Evolutionary conservation across 2,888 invertebrate species (phyloP).

Genomic region (Diplazon laetatorius): DNA sequence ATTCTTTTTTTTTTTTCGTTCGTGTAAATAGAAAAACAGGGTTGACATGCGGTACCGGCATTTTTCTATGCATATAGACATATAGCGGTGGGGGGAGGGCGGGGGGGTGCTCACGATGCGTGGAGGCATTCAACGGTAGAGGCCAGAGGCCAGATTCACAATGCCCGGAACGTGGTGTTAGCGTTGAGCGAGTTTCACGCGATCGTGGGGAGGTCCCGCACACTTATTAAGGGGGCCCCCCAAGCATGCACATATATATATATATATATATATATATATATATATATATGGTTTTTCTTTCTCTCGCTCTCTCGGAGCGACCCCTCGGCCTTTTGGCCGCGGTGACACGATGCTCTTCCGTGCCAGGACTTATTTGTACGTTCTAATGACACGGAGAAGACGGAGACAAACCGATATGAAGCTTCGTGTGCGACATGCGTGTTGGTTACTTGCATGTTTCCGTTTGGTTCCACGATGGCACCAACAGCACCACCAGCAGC

Average conservation of each 20-base stretch:
- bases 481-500: too few relatives aligned
- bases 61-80: constrained; percentile 7
- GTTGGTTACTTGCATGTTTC: too few relatives aligned
- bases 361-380: constrained; percentile 6
- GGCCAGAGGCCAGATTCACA: constrained; percentile 26
- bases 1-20: constrained; percentile 16
- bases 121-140: constrained; percentile 54
- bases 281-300: too few relatives aligned
- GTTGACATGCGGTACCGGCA: constrained; percentile 36
- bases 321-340: too few relatives aligned
- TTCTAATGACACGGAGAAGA: background rate
- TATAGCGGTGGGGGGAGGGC: too few relatives aligned
- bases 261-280: too few relatives aligned
- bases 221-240: constrained; percentile 34
- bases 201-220: constrained; percentile 17
- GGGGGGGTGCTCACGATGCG: constrained; percentile 24
- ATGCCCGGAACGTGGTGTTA: constrained; percentile 29
- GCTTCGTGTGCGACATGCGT: too few relatives aligned
- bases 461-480: too few relatives aligned
- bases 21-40: constrained; percentile 47
- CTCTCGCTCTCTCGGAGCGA: too few relatives aligned
- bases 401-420: constrained; percentile 17
- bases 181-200: constrained; percentile 27
- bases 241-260: too few relatives aligned
- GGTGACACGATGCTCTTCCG: constrained; percentile 16